A percentile compares a stretch with the other conserved stretches of the same genome.
phyloP scores from a whole-genome alignment of 2,113 vertebrate genomes.

The Ceratotherium simum region DNA sequence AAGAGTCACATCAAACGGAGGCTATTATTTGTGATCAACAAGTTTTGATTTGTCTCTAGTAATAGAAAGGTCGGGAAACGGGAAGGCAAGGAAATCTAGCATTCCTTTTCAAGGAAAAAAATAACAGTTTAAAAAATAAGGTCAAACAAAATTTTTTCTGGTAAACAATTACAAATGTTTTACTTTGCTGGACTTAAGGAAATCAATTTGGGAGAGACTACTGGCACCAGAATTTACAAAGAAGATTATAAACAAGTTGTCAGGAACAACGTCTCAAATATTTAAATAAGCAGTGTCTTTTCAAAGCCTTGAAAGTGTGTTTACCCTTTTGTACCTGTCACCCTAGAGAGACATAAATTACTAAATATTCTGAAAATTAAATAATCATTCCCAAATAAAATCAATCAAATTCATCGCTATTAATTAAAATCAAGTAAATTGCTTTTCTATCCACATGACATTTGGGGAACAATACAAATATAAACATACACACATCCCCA shows the following conservation, averaged over 20 bases:
- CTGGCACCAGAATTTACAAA: constrained; percentile 63
- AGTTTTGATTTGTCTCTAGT: constrained; percentile 48
- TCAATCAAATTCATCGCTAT: constrained; percentile 75
- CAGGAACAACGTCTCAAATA: constrained; percentile 61
- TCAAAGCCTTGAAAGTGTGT: constrained; percentile 43
- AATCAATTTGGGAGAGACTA: constrained; percentile 48
- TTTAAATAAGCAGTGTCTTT: constrained; percentile 51
- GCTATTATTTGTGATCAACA: neutral
- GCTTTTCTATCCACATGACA: constrained; percentile 70
- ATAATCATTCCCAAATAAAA: constrained; percentile 77
- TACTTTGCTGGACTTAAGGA: neutral
- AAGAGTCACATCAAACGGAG: neutral
- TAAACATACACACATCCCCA: constrained; percentile 34
- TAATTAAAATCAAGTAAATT: constrained; percentile 81
- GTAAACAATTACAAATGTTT: neutral
- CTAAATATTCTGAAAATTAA: constrained; percentile 71
- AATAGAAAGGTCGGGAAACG: constrained; percentile 16
- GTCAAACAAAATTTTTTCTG: constrained; percentile 51
- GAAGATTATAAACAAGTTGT: constrained; percentile 54
- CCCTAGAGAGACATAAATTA: constrained; percentile 42
- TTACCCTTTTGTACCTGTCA: neutral
- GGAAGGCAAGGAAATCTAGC: constrained; percentile 19
- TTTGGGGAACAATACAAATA: constrained; percentile 72
- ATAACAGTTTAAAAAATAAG: neutral
- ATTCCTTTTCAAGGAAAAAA: neutral